These are phyloP conservation scores for Eretmochelys imbricata DNA, from an alignment of 2,113 vertebrate genomes.

Conservation along the genomic window DNA sequence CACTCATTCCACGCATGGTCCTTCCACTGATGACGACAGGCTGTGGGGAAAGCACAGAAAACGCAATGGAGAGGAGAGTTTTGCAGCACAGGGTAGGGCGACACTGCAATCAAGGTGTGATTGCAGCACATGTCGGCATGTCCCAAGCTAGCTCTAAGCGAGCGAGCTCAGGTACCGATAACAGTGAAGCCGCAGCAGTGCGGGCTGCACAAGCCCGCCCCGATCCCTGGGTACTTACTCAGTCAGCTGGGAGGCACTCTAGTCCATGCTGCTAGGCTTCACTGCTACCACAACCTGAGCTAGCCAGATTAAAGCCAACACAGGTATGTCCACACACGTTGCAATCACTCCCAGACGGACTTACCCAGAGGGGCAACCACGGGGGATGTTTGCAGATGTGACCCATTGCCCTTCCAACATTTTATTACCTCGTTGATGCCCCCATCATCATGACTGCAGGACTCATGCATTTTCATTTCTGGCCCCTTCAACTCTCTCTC, in stretches of 20 bases:
- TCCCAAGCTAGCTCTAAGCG: background rate
- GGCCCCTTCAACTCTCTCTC: no score
- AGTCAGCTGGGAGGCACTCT: background rate
- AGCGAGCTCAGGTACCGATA: background rate
- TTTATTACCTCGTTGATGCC: background rate
- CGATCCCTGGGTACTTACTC: background rate
- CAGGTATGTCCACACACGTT: background rate
- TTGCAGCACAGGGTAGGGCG: background rate
- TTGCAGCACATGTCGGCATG: no score
- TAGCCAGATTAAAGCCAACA: background rate
- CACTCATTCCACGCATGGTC: background rate
- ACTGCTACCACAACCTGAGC: background rate
- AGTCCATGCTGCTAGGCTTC: background rate
- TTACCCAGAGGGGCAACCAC: background rate
- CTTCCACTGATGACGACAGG: background rate
- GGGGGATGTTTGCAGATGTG: background rate
- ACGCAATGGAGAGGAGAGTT: background rate
- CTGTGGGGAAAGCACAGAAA: background rate
- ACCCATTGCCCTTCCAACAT: no score
- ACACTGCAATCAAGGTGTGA: background rate
- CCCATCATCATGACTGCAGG: background rate
- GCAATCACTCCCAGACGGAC: background rate
- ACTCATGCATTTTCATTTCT: accelerated
- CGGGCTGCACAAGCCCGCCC: background rate
- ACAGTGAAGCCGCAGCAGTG: background rate